A percentile compares a stretch with the other conserved stretches of the same genome.
phyloP scores from a whole-genome alignment of 2,113 vertebrate species.

The Triplophysa dalaica region DNA sequence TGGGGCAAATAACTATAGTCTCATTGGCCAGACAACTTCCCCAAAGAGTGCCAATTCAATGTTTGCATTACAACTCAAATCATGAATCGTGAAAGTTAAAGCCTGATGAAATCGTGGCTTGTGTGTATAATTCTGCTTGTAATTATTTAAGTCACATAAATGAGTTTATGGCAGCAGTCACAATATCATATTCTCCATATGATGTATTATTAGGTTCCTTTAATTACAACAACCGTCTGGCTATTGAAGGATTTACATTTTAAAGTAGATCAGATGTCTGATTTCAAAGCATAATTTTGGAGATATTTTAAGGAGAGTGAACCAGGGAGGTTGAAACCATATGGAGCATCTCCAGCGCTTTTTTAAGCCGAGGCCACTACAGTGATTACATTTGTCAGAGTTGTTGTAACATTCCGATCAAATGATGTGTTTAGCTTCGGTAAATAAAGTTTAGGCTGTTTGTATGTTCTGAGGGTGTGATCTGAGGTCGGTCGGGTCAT shows the following conservation, averaged over 20 bases:
- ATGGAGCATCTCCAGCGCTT: neutral
- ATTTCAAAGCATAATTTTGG: conserved; percentile 7
- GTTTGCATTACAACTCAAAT: neutral
- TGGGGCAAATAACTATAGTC: neutral
- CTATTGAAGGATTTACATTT: neutral
- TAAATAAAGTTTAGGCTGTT: neutral
- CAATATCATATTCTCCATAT: neutral
- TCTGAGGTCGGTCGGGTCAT: neutral
- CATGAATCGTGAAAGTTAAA: neutral
- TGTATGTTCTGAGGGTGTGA: neutral
- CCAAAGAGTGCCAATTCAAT: neutral
- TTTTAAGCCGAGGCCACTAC: neutral
- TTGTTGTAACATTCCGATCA: conserved; percentile 20
- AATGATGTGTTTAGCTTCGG: conserved; percentile 2
- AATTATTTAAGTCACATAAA: conserved; percentile 9
- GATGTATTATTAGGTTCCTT: neutral
- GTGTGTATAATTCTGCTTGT: neutral
- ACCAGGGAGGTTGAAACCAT: neutral
- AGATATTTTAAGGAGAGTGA: neutral
- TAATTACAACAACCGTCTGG: neutral
- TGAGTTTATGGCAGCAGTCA: neutral
- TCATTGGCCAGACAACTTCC: neutral
- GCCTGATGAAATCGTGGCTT: neutral
- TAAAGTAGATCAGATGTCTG: conserved; percentile 8
- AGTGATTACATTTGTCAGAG: conserved; percentile 3